These are phyloP conservation scores for Chrysogorgia sp. DNA, from an alignment of 92 coral and sea anemone genomes.

Conservation along the genomic window DNA sequence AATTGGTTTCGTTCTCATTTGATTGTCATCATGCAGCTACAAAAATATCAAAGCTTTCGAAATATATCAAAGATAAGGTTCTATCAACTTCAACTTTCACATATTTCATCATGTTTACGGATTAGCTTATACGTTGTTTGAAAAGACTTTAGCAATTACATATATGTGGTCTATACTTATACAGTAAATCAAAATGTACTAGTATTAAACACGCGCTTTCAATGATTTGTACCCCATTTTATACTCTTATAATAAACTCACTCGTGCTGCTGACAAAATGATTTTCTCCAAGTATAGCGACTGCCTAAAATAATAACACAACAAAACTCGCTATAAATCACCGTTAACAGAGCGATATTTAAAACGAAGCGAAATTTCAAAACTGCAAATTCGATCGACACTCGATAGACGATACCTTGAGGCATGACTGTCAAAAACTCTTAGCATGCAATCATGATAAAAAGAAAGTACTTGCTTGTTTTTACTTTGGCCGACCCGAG, in stretches of 20 bases:
- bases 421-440: slow-evolving; percentile 41
- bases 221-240: too few relatives aligned
- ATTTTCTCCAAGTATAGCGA: slow-evolving; percentile 25
- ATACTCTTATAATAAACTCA: neutral
- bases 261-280: slow-evolving; percentile 15
- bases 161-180: too few relatives aligned
- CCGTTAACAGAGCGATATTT: neutral
- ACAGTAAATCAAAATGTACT: too few relatives aligned
- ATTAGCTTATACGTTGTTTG: too few relatives aligned
- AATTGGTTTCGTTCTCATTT: too few relatives aligned
- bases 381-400: neutral
- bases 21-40: too few relatives aligned
- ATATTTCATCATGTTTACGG: too few relatives aligned
- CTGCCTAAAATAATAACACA: slow-evolving; percentile 9
- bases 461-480: slow-evolving; percentile 28
- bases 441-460: slow-evolving; percentile 42
- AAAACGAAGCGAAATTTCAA: neutral
- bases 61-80: too few relatives aligned
- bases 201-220: too few relatives aligned
- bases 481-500: slow-evolving; percentile 12
- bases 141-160: neutral
- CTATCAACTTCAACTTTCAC: too few relatives aligned
- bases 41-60: too few relatives aligned
- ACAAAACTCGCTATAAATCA: neutral
- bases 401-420: slow-evolving; percentile 7